A percentile compares a stretch with the other conserved stretches of the same genome.
Evolutionary conservation across 2,888 invertebrate species (phyloP).

Genomic region (Lucinisca nassula): DNA sequence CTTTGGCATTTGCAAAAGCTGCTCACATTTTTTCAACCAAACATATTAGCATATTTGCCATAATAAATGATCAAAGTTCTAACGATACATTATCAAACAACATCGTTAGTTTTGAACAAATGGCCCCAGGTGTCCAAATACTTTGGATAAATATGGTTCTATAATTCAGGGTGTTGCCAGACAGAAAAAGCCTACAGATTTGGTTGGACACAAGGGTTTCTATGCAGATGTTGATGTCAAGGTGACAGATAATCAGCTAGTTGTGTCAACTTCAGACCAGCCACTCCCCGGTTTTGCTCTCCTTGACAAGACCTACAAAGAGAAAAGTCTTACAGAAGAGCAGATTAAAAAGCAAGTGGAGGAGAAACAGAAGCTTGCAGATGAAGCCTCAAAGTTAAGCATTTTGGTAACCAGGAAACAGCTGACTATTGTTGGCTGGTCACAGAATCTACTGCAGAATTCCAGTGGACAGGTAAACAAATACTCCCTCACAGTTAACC

Average conservation of each 20-base stretch:
- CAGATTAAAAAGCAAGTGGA: constrained; percentile 38
- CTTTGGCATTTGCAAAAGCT: no score
- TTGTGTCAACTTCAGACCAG: not conserved
- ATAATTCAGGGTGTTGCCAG: constrained; percentile 26
- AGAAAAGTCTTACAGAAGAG: constrained; percentile 38
- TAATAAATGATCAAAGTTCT: no score
- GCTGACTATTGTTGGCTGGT: constrained; percentile 81
- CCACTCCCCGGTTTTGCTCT: constrained; percentile 72
- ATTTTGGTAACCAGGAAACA: constrained; percentile 71
- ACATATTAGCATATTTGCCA: no score
- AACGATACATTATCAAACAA: no score
- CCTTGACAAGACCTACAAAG: constrained; percentile 66
- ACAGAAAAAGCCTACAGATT: constrained; percentile 21
- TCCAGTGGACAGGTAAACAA: constrained; percentile 77
- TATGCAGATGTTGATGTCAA: constrained; percentile 57
- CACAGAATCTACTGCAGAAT: constrained; percentile 79
- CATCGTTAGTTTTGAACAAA: no score
- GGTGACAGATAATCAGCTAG: constrained; percentile 38
- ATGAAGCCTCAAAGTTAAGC: constrained; percentile 65
- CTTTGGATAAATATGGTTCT: no score
- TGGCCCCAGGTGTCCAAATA: no score
- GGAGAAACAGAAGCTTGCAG: constrained; percentile 68
- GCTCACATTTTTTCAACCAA: no score
- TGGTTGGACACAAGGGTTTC: constrained; percentile 44
- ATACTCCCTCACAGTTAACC: no score